These are phyloP conservation scores for Gadus chalcogrammus DNA, from an alignment of 2,113 vertebrate genomes.

Conservation along the genomic window DNA sequence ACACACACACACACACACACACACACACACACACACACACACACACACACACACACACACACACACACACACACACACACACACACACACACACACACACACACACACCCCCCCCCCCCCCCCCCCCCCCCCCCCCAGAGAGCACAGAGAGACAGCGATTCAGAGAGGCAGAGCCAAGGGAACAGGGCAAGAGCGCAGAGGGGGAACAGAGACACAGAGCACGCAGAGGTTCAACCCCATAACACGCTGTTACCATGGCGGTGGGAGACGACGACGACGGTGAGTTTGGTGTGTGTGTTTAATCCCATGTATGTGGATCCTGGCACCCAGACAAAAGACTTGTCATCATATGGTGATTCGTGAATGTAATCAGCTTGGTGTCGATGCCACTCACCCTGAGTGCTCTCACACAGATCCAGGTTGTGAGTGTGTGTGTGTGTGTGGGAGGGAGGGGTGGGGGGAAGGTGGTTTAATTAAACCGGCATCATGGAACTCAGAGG, in stretches of 20 bases:
- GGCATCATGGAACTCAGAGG: too few relatives aligned
- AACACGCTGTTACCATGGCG: conserved; percentile 48
- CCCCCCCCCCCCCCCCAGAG: background rate
- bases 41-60: too few relatives aligned
- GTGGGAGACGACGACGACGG: conserved; percentile 52
- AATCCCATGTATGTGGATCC: conserved; percentile 46
- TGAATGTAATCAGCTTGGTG: conserved; percentile 58
- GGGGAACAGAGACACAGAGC: conserved; percentile 24
- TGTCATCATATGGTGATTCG: conserved; percentile 55
- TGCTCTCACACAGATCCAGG: conserved; percentile 27
- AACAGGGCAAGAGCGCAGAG: conserved; percentile 15
- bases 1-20: too few relatives aligned
- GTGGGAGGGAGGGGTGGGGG: background rate
- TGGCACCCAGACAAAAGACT: conserved; percentile 48
- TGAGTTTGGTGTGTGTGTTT: conserved; percentile 27
- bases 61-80: too few relatives aligned
- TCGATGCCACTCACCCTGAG: conserved; percentile 33
- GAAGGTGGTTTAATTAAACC: too few relatives aligned
- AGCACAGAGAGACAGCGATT: conserved; percentile 42
- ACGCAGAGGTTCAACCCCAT: conserved; percentile 23
- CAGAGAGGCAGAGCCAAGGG: conserved; percentile 27
- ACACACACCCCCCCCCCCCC: too few relatives aligned
- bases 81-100: too few relatives aligned
- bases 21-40: too few relatives aligned
- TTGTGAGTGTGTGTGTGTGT: background rate